phyloP scores from a whole-genome alignment of 2,797 vertebrate genomes.

The Helicolenus hilgendorfi region DNA sequence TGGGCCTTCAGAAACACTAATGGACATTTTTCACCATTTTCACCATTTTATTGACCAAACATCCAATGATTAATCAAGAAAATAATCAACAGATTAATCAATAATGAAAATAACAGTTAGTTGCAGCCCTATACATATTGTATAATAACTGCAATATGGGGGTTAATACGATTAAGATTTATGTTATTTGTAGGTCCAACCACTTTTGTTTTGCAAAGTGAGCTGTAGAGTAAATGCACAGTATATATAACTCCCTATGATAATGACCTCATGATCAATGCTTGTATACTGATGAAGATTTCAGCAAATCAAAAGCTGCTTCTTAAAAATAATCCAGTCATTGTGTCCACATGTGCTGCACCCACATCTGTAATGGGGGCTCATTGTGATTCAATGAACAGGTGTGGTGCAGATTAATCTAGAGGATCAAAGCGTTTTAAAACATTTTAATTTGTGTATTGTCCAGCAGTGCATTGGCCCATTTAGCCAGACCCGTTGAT shows the following conservation, averaged over 20 bases:
- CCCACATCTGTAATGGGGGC: slow-evolving; percentile 33
- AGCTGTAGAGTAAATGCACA: neutral
- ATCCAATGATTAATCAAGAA: too few species aligned
- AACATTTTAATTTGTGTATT: slow-evolving; percentile 49
- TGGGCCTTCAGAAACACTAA: too few species aligned
- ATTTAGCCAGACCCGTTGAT: slow-evolving; percentile 54
- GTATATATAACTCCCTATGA: neutral
- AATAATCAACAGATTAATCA: too few species aligned
- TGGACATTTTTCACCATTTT: too few species aligned
- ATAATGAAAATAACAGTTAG: accelerated
- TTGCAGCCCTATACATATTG: too few species aligned
- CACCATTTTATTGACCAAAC: too few species aligned
- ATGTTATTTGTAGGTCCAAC: neutral
- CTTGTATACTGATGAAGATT: neutral
- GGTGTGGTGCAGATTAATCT: slow-evolving; percentile 74
- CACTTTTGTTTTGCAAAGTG: neutral
- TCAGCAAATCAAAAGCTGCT: slow-evolving; percentile 5
- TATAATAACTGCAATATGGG: too few species aligned
- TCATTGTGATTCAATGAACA: slow-evolving; percentile 65
- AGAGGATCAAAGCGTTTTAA: slow-evolving; percentile 61
- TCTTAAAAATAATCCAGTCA: slow-evolving; percentile 25
- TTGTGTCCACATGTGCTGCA: neutral
- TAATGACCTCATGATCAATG: slow-evolving; percentile 25
- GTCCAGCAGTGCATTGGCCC: slow-evolving; percentile 48
- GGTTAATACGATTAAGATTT: accelerated